phyloP scores from a whole-genome alignment of 2,113 vertebrate genomes.

The Elephas maximus region DNA sequence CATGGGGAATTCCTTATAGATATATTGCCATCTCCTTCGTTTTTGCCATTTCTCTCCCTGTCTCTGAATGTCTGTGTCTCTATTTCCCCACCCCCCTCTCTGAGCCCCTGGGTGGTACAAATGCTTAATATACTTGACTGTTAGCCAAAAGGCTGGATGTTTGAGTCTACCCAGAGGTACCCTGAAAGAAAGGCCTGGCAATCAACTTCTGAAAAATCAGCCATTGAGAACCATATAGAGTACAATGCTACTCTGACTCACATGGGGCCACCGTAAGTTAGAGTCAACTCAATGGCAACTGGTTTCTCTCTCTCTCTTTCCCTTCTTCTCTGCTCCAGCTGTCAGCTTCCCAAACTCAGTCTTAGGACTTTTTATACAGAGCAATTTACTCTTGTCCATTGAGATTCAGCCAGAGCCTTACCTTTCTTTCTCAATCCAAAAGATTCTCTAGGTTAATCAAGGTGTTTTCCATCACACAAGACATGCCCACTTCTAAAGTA shows the following conservation, averaged over 20 bases:
- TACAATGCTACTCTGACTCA: too few relatives aligned
- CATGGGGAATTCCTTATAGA: background rate
- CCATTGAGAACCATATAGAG: too few relatives aligned
- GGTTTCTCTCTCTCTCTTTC: background rate
- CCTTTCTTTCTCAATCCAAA: background rate
- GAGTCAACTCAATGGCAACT: too few relatives aligned
- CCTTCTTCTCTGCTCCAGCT: background rate
- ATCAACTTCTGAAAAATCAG: too few relatives aligned
- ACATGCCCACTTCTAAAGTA: background rate
- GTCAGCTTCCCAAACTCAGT: background rate
- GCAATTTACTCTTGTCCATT: background rate
- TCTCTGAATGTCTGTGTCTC: too few relatives aligned
- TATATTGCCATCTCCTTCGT: background rate
- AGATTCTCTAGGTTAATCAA: background rate
- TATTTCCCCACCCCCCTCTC: too few relatives aligned
- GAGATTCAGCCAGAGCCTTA: background rate
- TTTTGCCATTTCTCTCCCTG: background rate
- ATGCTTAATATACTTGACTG: too few relatives aligned
- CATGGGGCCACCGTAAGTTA: too few relatives aligned
- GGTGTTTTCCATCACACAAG: background rate
- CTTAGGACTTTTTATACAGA: background rate
- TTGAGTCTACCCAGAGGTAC: too few relatives aligned
- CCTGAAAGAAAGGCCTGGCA: too few relatives aligned
- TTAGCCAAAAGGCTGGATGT: too few relatives aligned
- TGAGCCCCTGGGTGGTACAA: too few relatives aligned